A percentile compares a stretch with the other conserved stretches of the same genome.
phyloP scores from a whole-genome alignment of 2,797 vertebrate genomes.

The Myripristis jacobus region DNA sequence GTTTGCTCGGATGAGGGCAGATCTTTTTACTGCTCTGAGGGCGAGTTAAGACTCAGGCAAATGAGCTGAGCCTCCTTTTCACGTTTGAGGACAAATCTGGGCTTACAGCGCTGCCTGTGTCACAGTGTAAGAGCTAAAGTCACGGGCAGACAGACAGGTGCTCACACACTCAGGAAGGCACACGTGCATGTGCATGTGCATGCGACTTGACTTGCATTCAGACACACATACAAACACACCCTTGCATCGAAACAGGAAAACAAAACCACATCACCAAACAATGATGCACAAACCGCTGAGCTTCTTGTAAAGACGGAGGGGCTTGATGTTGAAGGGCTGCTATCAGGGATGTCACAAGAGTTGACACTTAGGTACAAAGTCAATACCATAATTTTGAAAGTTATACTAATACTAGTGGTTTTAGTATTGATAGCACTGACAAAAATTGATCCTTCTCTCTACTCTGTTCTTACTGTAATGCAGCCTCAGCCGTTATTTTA shows the following conservation, averaged over 20 bases:
- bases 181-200: slow-evolving; percentile 48
- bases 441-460: too few species aligned
- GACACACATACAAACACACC: background rate
- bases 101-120: slow-evolving; percentile 48
- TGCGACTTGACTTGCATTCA: slow-evolving; percentile 24
- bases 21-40: slow-evolving; percentile 61
- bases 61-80: slow-evolving; percentile 70
- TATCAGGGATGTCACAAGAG: background rate
- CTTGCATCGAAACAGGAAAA: slow-evolving; percentile 13
- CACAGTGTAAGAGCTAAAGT: slow-evolving; percentile 22
- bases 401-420: too few species aligned
- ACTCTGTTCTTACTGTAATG: too few species aligned
- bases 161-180: slow-evolving; percentile 19
- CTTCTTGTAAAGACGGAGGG: background rate
- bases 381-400: too few species aligned
- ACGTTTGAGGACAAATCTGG: slow-evolving; percentile 56
- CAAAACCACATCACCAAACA: slow-evolving; percentile 11
- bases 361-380: too few species aligned
- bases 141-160: slow-evolving; percentile 46
- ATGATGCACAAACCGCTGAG: slow-evolving; percentile 5
- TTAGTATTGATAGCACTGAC: too few species aligned
- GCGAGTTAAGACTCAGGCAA: slow-evolving; percentile 72
- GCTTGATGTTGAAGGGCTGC: slow-evolving; percentile 7
- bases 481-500: too few species aligned
- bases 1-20: slow-evolving; percentile 61